These are phyloP conservation scores for Hybognathus amarus DNA, from an alignment of 2,797 vertebrate species.

Conservation along the genomic window DNA sequence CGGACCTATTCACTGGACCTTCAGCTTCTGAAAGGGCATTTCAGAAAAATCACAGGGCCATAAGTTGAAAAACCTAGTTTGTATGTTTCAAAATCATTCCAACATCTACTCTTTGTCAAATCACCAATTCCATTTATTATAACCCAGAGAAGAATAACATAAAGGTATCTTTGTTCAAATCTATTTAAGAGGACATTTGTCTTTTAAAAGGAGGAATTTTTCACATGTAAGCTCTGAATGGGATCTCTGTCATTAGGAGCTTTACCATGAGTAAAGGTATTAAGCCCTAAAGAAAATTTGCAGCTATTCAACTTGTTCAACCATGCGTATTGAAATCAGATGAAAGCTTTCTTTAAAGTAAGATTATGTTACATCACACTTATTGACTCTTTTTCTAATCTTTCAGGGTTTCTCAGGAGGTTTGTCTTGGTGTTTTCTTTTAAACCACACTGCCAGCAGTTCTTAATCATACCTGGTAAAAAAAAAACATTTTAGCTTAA, in stretches of 20 bases:
- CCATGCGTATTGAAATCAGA: slow-evolving; percentile 45
- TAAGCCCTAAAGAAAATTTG: slow-evolving; percentile 32
- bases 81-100: not conserved
- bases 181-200: slow-evolving; percentile 53
- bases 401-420: not conserved
- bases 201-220: slow-evolving; percentile 25
- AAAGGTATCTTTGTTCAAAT: slow-evolving; percentile 20
- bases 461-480: no score
- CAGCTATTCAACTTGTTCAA: slow-evolving; percentile 39
- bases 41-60: not conserved
- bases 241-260: slow-evolving; percentile 41
- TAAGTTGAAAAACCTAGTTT: not conserved
- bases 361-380: slow-evolving; percentile 12
- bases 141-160: not conserved
- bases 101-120: not conserved
- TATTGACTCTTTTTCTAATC: slow-evolving; percentile 22
- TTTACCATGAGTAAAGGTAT: slow-evolving; percentile 37
- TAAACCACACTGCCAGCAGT: not conserved
- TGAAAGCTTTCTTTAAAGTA: slow-evolving; percentile 18
- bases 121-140: not conserved
- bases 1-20: no score
- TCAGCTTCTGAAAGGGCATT: not conserved
- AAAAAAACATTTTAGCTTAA: not conserved
- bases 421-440: not conserved
- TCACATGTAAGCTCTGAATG: slow-evolving; percentile 48